Evolutionary conservation across 2,888 invertebrate genomes (phyloP), one percentile per base, ranked within the genome.

Genomic region (Tromatobia lineatoria): DNA sequence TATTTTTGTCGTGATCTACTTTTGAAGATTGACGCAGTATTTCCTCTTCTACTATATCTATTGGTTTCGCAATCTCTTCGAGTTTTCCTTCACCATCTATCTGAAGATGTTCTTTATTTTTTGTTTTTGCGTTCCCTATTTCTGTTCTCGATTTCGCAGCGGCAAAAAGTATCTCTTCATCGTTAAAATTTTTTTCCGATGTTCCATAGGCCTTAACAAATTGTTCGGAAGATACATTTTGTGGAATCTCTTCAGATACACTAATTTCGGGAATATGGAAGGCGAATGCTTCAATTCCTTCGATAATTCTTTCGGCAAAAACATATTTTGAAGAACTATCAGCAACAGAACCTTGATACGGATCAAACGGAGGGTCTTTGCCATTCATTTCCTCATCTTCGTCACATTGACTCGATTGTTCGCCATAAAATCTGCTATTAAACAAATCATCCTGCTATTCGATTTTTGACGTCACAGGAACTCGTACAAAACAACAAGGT

Each of bases 401-500:
- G 20, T 34, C 20, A 38, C 10, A 42, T 54, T 45, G 11, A 4
- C 47, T 15, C n/a, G 18, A 25, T 52, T 47, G 13, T 70, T 61
- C 23, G 11, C 18, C 47, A 23, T 57, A 45, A 3, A 69, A 29
- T 13, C 42, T 45, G 45, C 8, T 38, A 6, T 11, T 20, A 20
- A 50, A 13, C 8, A n/a, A 66, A 23, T 42, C 11, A 38, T 70
- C 64, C 34, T 57, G 54, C n/a, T 50, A 57, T 52, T 15, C 67
- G 23, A 20, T 18, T 10, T 64, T 38, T 23, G 50, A 80, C 13
- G 45, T 34, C 1, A 13, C 11, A 50, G 15, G 23, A 18, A 23
- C 29, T 23, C 7, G 59, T 0, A 47, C 23, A 25, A 82, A 82
- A 45, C 20, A 29, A 42, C 80, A 80, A 11, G 74, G 75, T 47